phyloP scores from a whole-genome alignment of 2,888 invertebrate species.

The Embidobia sp. region DNA sequence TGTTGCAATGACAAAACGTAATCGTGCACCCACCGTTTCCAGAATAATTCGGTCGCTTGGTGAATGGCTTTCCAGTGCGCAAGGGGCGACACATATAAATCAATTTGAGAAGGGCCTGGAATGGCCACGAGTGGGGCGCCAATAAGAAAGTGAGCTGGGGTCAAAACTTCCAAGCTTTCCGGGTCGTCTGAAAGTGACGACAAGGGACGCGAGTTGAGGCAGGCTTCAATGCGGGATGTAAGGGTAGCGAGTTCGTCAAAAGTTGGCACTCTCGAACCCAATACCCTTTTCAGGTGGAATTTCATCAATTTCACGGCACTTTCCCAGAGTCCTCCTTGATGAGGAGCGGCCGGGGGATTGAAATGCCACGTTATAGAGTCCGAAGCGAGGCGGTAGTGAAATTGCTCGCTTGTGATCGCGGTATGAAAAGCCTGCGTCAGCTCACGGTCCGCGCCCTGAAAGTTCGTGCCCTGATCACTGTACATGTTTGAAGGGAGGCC shows the following conservation, averaged over 20 bases:
- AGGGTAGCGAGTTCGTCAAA: background rate
- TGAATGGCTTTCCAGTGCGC: slow-evolving; percentile 3
- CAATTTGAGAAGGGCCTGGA: background rate
- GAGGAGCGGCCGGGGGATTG: background rate
- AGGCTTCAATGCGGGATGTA: slow-evolving; percentile 1
- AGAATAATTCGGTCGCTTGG: background rate
- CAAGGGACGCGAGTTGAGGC: background rate
- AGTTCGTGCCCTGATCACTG: too few species aligned
- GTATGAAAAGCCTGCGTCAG: too few species aligned
- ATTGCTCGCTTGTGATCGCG: background rate
- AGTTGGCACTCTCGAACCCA: background rate
- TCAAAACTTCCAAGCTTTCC: background rate
- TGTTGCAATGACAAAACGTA: slow-evolving; percentile 7
- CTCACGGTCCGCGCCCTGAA: too few species aligned
- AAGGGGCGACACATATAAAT: background rate
- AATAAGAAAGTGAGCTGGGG: background rate
- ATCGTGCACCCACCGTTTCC: background rate
- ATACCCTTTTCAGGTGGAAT: too few species aligned
- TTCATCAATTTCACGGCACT: too few species aligned
- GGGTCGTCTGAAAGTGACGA: background rate
- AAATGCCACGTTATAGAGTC: too few species aligned
- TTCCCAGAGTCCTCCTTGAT: slow-evolving; percentile 1
- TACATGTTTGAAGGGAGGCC: background rate
- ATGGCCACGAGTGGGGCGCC: background rate
- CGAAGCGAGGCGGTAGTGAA: background rate